These are phyloP conservation scores for Laupala kohalensis DNA, from an alignment of 1,140 invertebrate species.

Conservation along the genomic window DNA sequence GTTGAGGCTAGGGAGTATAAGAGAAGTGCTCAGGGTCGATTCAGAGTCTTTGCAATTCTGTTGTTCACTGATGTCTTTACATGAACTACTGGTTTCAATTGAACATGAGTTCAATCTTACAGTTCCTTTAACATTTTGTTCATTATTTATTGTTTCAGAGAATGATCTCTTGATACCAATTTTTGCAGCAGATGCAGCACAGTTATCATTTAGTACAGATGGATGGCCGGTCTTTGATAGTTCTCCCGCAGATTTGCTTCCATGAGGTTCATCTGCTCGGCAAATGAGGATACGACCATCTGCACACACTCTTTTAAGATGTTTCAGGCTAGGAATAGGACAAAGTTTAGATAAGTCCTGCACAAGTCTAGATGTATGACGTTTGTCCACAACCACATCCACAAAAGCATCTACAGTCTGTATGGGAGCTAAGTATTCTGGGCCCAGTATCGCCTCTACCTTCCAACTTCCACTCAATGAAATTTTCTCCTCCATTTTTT, in stretches of 20 bases:
- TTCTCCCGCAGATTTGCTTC: no score
- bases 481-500: no score
- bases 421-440: slow-evolving; percentile 17
- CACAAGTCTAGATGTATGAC: slow-evolving; percentile 48
- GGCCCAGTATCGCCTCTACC: background rate
- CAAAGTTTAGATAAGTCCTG: slow-evolving; percentile 36
- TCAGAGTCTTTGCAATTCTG: no score
- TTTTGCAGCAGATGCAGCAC: no score
- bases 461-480: background rate
- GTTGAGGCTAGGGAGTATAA: no score
- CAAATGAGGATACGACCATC: slow-evolving; percentile 39
- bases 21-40: no score
- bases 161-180: background rate
- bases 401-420: slow-evolving; percentile 41
- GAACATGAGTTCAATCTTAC: slow-evolving; percentile 1
- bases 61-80: no score
- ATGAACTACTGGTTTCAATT: no score
- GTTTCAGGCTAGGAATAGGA: slow-evolving; percentile 44
- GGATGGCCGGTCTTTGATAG: no score
- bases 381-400: slow-evolving; percentile 40
- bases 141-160: background rate
- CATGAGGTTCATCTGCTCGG: background rate
- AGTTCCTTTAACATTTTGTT: background rate
- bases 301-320: slow-evolving; percentile 59
- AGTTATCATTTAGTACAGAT: no score